Evolutionary conservation across 2,113 vertebrate species (phyloP).

Genomic region (Polyodon spathula): DNA sequence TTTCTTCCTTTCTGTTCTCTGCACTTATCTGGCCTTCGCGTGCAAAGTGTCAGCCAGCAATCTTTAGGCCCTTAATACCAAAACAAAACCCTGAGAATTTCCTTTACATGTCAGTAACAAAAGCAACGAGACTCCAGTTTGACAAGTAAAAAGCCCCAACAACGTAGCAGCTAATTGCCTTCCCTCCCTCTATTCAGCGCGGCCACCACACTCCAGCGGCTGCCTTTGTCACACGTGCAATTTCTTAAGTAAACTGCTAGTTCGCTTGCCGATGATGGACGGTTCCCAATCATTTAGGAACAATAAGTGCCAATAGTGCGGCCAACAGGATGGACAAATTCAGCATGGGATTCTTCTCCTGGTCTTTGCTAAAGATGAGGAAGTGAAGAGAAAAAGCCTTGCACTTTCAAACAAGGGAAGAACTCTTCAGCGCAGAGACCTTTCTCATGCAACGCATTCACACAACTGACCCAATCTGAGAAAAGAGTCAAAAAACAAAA

Average conservation of each 20-base stretch:
- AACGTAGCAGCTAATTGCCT: constrained; percentile 91
- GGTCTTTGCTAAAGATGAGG: constrained; percentile 26
- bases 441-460: neutral
- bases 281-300: constrained; percentile 51
- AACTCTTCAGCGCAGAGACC: constrained; percentile 12
- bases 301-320: constrained; percentile 54
- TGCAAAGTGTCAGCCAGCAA: constrained; percentile 58
- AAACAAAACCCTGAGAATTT: constrained; percentile 91
- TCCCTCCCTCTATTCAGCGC: constrained; percentile 85
- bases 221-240: constrained; percentile 77
- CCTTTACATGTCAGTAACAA: constrained; percentile 83
- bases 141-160: constrained; percentile 91
- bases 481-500: constrained; percentile 8
- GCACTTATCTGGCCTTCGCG: constrained; percentile 54
- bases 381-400: constrained; percentile 24
- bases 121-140: constrained; percentile 71
- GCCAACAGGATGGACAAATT: constrained; percentile 37
- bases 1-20: constrained; percentile 29
- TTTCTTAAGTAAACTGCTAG: constrained; percentile 78
- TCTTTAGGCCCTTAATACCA: constrained; percentile 83
- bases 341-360: constrained; percentile 26
- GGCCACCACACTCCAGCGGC: constrained; percentile 73
- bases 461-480: constrained; percentile 19
- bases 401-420: no score
- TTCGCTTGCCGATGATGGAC: constrained; percentile 66